A percentile compares a stretch with the other conserved stretches of the same genome.
Conservation (phyloP, 2,888 invertebrate species). For the Diaphora mendica region DNA sequence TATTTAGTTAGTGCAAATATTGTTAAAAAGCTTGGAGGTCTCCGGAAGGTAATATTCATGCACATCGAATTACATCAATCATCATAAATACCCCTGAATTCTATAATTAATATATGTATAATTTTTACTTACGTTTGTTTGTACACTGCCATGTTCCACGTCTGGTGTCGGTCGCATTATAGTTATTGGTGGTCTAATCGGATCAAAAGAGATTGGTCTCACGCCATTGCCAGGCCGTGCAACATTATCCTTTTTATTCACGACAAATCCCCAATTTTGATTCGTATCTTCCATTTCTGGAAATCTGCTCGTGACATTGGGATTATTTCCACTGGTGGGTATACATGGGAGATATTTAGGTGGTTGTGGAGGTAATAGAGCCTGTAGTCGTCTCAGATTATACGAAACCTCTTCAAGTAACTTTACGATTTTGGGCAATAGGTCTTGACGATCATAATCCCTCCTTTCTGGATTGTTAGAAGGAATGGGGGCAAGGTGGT, state of each 20-base stretch:
- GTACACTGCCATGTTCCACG: conserved; percentile 58
- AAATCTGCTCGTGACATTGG: conserved; percentile 56
- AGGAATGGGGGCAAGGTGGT: conserved; percentile 58
- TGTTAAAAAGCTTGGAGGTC: neutral
- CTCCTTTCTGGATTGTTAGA: conserved; percentile 63
- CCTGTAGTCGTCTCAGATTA: conserved; percentile 60
- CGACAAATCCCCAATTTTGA: conserved; percentile 69
- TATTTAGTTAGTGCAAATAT: neutral
- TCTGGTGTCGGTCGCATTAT: conserved; percentile 53
- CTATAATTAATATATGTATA: neutral
- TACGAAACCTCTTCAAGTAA: conserved; percentile 69
- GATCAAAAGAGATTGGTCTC: conserved; percentile 72
- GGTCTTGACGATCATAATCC: conserved; percentile 64
- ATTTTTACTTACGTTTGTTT: conserved; percentile 48
- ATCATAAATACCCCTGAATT: neutral
- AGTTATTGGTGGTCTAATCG: conserved; percentile 49
- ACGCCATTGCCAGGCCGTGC: conserved; percentile 58
- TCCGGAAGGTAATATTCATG: neutral
- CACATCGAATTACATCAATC: neutral
- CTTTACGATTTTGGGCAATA: conserved; percentile 64
- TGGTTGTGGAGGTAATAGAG: conserved; percentile 61
- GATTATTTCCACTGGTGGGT: conserved; percentile 31
- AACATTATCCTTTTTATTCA: conserved; percentile 46
- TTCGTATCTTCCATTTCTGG: conserved; percentile 67
- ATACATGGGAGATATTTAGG: conserved; percentile 58